These are phyloP conservation scores for Nemoura dubitans DNA, from an alignment of 2,888 invertebrate genomes.

Conservation along the genomic window DNA sequence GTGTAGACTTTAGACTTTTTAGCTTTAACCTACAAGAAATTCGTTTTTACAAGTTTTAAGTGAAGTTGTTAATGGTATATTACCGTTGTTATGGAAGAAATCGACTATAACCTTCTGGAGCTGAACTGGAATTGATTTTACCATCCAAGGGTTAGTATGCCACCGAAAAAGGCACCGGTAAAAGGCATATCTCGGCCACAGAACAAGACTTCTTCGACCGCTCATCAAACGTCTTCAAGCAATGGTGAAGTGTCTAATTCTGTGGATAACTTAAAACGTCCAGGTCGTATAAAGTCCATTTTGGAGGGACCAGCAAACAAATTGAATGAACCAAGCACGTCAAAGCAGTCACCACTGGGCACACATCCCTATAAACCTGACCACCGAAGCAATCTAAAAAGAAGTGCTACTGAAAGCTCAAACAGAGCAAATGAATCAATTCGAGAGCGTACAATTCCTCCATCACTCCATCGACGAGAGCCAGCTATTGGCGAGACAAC, in stretches of 20 bases:
- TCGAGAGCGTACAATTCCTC: background rate
- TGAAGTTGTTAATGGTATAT: too few relatives aligned
- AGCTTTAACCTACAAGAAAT: background rate
- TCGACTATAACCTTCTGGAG: too few relatives aligned
- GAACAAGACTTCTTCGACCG: background rate
- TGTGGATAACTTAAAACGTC: too few relatives aligned
- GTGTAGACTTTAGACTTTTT: background rate
- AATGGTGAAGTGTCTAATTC: background rate
- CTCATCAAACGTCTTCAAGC: background rate
- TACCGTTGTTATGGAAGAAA: too few relatives aligned
- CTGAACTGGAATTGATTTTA: background rate
- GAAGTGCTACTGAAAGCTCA: background rate
- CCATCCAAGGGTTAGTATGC: background rate
- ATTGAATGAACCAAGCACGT: background rate
- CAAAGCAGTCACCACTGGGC: background rate
- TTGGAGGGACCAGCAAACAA: too few relatives aligned
- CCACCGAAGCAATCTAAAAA: background rate
- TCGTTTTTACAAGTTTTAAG: too few relatives aligned
- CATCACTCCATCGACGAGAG: background rate
- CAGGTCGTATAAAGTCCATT: too few relatives aligned
- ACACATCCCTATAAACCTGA: background rate
- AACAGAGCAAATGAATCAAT: background rate
- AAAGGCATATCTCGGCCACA: background rate
- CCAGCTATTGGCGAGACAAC: background rate
- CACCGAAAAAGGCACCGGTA: background rate